These are phyloP conservation scores for Pasiphila rectangulata DNA, from an alignment of 2,888 invertebrate species.

Conservation along the genomic window DNA sequence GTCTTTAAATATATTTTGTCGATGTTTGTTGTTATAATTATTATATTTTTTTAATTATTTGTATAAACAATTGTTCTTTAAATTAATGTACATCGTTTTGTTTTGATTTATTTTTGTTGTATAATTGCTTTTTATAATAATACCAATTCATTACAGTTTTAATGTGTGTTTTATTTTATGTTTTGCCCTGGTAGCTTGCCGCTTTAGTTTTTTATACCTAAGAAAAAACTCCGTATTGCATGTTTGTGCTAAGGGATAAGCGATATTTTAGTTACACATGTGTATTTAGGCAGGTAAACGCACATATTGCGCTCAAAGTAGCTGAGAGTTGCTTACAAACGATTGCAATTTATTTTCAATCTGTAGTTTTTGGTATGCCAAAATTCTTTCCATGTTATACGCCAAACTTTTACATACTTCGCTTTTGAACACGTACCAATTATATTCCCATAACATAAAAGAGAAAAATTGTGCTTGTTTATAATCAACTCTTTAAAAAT, in stretches of 20 bases:
- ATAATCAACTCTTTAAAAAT: too few species aligned
- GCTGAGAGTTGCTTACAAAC: not conserved
- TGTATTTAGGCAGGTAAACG: conserved; percentile 7
- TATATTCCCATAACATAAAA: too few species aligned
- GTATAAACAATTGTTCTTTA: conserved; percentile 87
- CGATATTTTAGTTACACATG: not conserved
- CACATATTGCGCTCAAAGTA: not conserved
- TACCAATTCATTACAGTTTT: conserved; percentile 87
- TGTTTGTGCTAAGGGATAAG: conserved; percentile 70
- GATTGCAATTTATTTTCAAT: not conserved
- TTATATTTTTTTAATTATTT: conserved; percentile 84
- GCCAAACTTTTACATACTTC: too few species aligned
- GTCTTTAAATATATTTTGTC: conserved; percentile 81
- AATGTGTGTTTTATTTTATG: conserved; percentile 83
- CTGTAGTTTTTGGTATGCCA: not conserved
- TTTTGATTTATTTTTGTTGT: conserved; percentile 88
- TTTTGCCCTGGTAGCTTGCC: conserved; percentile 69
- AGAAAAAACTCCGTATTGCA: conserved; percentile 43
- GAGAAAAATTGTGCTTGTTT: conserved; percentile 2
- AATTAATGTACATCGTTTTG: conserved; percentile 89
- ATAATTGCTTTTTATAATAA: conserved; percentile 87
- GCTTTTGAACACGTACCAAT: too few species aligned
- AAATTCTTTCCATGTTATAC: not conserved
- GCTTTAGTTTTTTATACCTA: conserved; percentile 46
- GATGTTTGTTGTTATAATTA: conserved; percentile 83